phyloP scores from a whole-genome alignment of 1,140 invertebrate genomes.

The Cotesia typhae region DNA sequence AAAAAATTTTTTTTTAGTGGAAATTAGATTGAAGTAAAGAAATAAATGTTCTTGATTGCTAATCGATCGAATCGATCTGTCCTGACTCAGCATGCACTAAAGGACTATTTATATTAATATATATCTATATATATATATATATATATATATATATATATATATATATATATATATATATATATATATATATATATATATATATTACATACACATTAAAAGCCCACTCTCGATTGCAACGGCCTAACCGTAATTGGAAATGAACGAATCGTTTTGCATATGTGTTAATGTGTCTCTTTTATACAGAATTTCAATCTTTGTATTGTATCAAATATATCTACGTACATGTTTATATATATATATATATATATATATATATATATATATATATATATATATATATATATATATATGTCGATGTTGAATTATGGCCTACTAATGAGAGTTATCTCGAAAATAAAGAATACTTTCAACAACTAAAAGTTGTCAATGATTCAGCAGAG shows the following conservation, averaged over 20 bases:
- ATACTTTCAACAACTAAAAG: too few relatives aligned
- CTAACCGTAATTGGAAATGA: conserved; percentile 55
- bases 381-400: conserved; percentile 25
- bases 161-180: conserved; percentile 24
- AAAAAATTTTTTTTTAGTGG: not conserved
- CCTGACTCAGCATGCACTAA: conserved; percentile 26
- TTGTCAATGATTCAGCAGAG: too few relatives aligned
- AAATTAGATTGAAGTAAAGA: not conserved
- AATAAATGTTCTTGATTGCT: not conserved
- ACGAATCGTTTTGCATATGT: conserved; percentile 49
- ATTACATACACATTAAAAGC: conserved; percentile 34
- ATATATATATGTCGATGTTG: not conserved
- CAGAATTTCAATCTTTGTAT: conserved; percentile 12
- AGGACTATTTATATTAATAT: conserved; percentile 19
- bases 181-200: conserved; percentile 17
- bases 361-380: not conserved
- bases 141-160: conserved; percentile 13
- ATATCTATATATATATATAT: conserved; percentile 21
- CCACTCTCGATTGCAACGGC: conserved; percentile 43
- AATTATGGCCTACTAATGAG: too few relatives aligned
- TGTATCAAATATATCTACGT: too few relatives aligned
- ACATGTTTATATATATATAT: conserved; percentile 15
- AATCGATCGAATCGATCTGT: conserved; percentile 35
- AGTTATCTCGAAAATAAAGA: too few relatives aligned
- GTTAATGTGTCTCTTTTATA: conserved; percentile 30